phyloP scores from a whole-genome alignment of 2,888 invertebrate genomes.

The Chloroclysta siterata region DNA sequence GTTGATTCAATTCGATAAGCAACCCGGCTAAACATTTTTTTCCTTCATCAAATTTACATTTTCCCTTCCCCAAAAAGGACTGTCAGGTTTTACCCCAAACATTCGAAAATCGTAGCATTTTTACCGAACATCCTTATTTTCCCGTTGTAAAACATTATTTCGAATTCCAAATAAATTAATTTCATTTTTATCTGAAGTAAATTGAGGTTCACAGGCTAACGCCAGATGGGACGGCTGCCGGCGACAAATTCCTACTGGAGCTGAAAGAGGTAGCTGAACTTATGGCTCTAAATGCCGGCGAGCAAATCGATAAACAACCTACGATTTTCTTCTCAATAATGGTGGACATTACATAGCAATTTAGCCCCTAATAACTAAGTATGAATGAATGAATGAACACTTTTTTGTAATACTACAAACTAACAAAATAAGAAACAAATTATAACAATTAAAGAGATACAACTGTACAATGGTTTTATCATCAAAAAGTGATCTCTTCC shows the following conservation, averaged over 20 bases:
- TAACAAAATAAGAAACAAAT: too few relatives aligned
- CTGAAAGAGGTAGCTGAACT: slow-evolving; percentile 24
- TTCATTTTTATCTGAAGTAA: slow-evolving; percentile 51
- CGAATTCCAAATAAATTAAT: slow-evolving; percentile 49
- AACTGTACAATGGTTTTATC: too few relatives aligned
- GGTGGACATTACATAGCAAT: background rate
- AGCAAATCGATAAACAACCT: slow-evolving; percentile 3
- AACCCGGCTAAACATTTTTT: background rate
- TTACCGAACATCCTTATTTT: slow-evolving; percentile 28
- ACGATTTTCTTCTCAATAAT: background rate
- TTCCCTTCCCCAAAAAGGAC: slow-evolving; percentile 12
- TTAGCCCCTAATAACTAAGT: too few relatives aligned
- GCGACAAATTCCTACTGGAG: slow-evolving; percentile 54
- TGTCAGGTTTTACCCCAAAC: slow-evolving; percentile 10
- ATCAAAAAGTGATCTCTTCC: too few relatives aligned
- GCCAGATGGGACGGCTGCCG: slow-evolving; percentile 57
- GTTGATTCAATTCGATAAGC: background rate
- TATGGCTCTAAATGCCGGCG: slow-evolving; percentile 18
- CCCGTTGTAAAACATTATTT: slow-evolving; percentile 23
- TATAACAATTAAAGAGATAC: too few relatives aligned
- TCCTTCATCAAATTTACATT: slow-evolving; percentile 15
- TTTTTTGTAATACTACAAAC: too few relatives aligned
- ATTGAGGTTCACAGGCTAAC: slow-evolving; percentile 40
- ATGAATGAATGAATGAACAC: too few relatives aligned
- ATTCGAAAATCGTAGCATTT: slow-evolving; percentile 29